These are phyloP conservation scores for Thalassaphorura encarpata DNA, from an alignment of 1,140 invertebrate genomes.

Conservation along the genomic window DNA sequence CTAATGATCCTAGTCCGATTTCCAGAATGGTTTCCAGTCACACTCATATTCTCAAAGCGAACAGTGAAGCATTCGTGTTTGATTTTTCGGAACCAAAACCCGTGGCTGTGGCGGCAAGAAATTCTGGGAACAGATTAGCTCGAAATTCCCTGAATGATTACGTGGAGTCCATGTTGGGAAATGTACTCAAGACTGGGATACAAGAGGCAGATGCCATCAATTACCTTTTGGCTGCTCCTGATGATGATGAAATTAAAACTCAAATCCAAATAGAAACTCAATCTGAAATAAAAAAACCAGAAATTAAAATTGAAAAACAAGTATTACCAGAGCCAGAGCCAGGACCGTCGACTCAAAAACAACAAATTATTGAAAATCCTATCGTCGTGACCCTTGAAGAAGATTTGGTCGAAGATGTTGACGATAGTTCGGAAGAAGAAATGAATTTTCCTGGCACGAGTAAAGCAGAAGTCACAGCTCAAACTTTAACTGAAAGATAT, in stretches of 20 bases:
- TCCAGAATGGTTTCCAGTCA: too few relatives aligned
- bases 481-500: too few relatives aligned
- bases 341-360: background rate
- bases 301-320: background rate
- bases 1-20: too few relatives aligned
- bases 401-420: background rate
- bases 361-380: background rate
- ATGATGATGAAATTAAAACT: background rate
- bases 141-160: too few relatives aligned
- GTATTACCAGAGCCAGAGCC: background rate
- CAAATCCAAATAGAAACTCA: background rate
- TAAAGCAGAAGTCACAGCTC: too few relatives aligned
- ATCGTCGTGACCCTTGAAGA: background rate
- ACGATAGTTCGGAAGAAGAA: too few relatives aligned
- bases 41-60: too few relatives aligned
- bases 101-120: background rate
- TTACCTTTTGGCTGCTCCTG: background rate
- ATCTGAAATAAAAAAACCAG: too few relatives aligned
- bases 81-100: background rate
- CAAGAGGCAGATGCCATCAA: slow-evolving; percentile 7
- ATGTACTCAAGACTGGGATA: background rate
- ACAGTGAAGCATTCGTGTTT: too few relatives aligned
- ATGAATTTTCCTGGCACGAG: too few relatives aligned
- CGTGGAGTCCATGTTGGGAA: background rate
- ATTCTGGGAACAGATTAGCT: too few relatives aligned